Conservation (phyloP, 2,888 invertebrate species). For the Tryphoninae sp. region DNA sequence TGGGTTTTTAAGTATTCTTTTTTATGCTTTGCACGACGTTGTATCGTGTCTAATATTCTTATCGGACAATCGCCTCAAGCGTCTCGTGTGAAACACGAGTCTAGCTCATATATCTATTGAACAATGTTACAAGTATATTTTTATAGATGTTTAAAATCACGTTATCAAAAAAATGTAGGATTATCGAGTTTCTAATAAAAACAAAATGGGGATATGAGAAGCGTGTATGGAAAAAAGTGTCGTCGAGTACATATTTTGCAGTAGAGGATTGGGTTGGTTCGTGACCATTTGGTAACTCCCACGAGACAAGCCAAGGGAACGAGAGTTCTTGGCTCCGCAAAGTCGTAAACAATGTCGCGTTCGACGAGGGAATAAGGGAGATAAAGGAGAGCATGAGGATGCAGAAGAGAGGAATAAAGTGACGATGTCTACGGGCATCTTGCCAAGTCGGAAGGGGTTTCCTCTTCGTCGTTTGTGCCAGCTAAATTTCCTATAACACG, state of each 20-base stretch:
- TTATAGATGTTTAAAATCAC: conserved; percentile 57
- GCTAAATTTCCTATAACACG: conserved; percentile 45
- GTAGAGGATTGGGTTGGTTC: background rate
- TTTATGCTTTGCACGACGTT: background rate
- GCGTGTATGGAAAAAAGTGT: background rate
- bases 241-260: background rate
- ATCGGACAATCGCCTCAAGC: conserved; percentile 29
- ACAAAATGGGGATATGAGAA: conserved; percentile 14
- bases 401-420: conserved; percentile 38
- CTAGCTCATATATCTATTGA: conserved; percentile 51
- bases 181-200: conserved; percentile 52
- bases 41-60: conserved; percentile 7
- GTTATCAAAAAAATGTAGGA: conserved; percentile 53
- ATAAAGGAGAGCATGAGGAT: conserved; percentile 8
- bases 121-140: conserved; percentile 57
- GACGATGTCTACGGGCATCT: conserved; percentile 43
- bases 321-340: conserved; percentile 35
- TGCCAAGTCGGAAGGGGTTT: conserved; percentile 57
- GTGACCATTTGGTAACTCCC: conserved; percentile 35
- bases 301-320: background rate
- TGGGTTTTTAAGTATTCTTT: conserved; percentile 25
- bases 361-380: conserved; percentile 27
- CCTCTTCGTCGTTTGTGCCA: conserved; percentile 38
- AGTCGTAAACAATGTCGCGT: conserved; percentile 15
- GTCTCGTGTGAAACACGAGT: conserved; percentile 29